Evolutionary conservation across 2,888 invertebrate genomes (phyloP), one percentile per base, ranked within the genome.

Genomic region (Itoplectis maculator): DNA sequence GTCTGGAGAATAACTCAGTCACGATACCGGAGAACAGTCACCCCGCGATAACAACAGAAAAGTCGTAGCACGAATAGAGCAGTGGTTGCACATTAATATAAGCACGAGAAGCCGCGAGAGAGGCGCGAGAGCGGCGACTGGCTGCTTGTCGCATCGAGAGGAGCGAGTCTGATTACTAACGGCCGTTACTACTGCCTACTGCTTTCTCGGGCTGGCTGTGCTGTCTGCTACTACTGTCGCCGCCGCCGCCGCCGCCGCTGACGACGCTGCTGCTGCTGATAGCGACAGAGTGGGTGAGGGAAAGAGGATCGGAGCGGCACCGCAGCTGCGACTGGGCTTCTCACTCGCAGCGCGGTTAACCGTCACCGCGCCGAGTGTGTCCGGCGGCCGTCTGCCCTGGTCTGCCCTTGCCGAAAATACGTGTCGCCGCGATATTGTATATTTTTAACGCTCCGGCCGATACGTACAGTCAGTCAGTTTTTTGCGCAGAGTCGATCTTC

Each of bases 191-290:
- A 70, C 35, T 69, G 54, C 23, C 54, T 54, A 40, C 69, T 47
- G 69, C 69, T 70, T 70, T 70, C 69, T 40, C 69, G 54, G 45
- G 37, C 20, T 49, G 75, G 47, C 66, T 35, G 35, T 51, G 45
- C 15, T 66, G 66, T 78, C 61, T 69, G 63, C 61, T 75, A 29
- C 47, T 37, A 37, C 37, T 49, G 66, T 42, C 23, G 18, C 11
- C 40, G 66, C 9, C 35, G 69, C 51, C 18, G 69, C 29, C 35
- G 35, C n/a, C 13, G 59, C 35, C 23, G 54, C 54, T n/a, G n/a
- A n/a, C n/a, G n/a, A n/a, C 11, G 23, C 18, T 8, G 37, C 61
- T 61, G 61, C 18, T 15, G 61, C 61, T 61, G 61, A 61, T 61
- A 49, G 73, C 35, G n/a, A n/a, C 11, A 35, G 20, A 51, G 18